Evolutionary conservation across 2,113 vertebrate genomes (phyloP), one percentile per base, ranked within the genome.

Genomic region (Hyla sarda): DNA sequence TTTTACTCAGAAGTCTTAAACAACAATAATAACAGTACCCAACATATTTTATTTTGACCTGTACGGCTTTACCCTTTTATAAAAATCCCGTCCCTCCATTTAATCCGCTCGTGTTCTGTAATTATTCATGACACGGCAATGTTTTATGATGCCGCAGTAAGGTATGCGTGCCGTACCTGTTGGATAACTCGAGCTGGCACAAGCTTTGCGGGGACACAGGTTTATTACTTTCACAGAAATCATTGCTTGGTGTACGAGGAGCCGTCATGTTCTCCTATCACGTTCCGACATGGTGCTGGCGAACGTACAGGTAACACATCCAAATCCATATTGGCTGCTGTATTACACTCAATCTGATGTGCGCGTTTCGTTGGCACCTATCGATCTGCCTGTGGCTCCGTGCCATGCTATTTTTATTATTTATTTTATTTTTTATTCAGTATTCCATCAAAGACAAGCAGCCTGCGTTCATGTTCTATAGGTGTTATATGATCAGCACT

Each of bases 401-500:
- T 45, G 25, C 34, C 50, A 73, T 48, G 41, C 45, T 76, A 9
- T 11, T 58, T 28, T n/a, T n/a, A n/a, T n/a, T n/a, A n/a, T n/a
- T n/a, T n/a, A n/a, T n/a, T n/a, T n/a, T n/a, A n/a, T n/a, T n/a
- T n/a, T n/a, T n/a, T n/a, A 58, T 7, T 3, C 23, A 8, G 23
- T 48, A n/a, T 50, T 17, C 41, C 23, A 16, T 10, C 17, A 1
- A 11, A 75, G 11, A 14, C n/a, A 48, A 48, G n/a, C 54, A 11
- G 54, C 23, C 54, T 25, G n/a, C n/a, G n/a, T n/a, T n/a, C n/a
- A n/a, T n/a, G 32, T 79, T 79, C 23, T 60, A 45, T 56, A 45
- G 21, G 34, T 5, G 37, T 60, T 72, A 69, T 72, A 25, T 56
- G 67, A 83, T 83, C 56, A 83, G 50, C 82, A 28, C 50, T 8